These are phyloP conservation scores for Spodoptera littoralis DNA, from an alignment of 2,888 invertebrate species.

Conservation along the genomic window DNA sequence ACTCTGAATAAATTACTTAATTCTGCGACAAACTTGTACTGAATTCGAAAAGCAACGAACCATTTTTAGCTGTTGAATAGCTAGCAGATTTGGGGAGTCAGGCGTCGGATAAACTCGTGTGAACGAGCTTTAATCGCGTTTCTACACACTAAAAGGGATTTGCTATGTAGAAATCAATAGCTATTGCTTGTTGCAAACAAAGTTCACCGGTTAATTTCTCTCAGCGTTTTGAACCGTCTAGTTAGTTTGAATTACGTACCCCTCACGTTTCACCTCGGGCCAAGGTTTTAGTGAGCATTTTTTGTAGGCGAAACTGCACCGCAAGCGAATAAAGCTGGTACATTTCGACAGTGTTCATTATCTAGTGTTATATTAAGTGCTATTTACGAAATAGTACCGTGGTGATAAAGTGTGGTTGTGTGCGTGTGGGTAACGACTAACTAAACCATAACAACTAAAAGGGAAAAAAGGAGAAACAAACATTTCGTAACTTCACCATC, in stretches of 20 bases:
- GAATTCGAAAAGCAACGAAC: slow-evolving; percentile 12
- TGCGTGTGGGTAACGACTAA: slow-evolving; percentile 80
- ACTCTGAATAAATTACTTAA: slow-evolving; percentile 15
- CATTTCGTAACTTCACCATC: slow-evolving; percentile 56
- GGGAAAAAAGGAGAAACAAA: slow-evolving; percentile 45
- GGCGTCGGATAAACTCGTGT: slow-evolving; percentile 21
- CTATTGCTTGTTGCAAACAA: slow-evolving; percentile 26
- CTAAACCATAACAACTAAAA: slow-evolving; percentile 74
- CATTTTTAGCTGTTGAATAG: slow-evolving; percentile 13
- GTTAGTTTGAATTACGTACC: slow-evolving; percentile 56
- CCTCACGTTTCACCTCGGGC: slow-evolving; percentile 65
- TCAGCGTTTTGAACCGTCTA: slow-evolving; percentile 23
- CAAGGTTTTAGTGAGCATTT: slow-evolving; percentile 61
- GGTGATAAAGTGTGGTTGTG: slow-evolving; percentile 85
- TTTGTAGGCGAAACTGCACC: slow-evolving; percentile 66
- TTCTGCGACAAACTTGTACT: slow-evolving; percentile 7
- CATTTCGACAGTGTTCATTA: slow-evolving; percentile 70
- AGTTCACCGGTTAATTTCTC: slow-evolving; percentile 28
- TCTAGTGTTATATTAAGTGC: slow-evolving; percentile 71
- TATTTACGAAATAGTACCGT: slow-evolving; percentile 63
- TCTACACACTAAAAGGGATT: slow-evolving; percentile 35
- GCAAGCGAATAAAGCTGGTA: slow-evolving; percentile 74
- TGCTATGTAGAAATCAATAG: slow-evolving; percentile 37
- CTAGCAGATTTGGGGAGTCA: slow-evolving; percentile 11
- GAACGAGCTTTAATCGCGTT: slow-evolving; percentile 49